Conservation (phyloP, 2,888 invertebrate genomes). For the Macrophya alboannulata region DNA sequence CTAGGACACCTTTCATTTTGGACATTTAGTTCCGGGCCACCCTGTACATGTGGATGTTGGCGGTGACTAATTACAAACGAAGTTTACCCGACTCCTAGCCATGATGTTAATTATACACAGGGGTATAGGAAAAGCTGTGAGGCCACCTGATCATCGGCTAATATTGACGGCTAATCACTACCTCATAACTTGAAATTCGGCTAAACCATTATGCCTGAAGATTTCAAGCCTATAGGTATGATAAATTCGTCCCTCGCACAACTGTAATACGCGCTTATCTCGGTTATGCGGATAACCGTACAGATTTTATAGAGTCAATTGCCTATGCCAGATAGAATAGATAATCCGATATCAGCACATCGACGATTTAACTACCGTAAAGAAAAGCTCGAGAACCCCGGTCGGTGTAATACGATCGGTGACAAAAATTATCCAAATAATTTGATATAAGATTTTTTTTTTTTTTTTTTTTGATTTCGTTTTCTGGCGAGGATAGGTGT, state of each 20-base stretch:
- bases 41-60: background rate
- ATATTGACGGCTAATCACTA: conserved; percentile 33
- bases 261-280: background rate
- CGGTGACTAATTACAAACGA: conserved; percentile 22
- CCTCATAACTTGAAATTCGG: background rate
- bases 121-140: background rate
- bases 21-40: no score
- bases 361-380: background rate
- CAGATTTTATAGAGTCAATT: background rate
- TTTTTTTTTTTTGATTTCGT: no score
- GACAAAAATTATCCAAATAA: background rate
- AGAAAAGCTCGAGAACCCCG: background rate
- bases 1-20: no score
- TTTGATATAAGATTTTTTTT: no score
- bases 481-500: background rate
- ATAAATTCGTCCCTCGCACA: background rate
- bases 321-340: background rate
- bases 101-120: conserved; percentile 11
- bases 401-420: background rate
- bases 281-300: background rate
- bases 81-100: conserved; percentile 23
- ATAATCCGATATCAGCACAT: background rate
- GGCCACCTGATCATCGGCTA: background rate
- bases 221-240: conserved; percentile 9
- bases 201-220: conserved; percentile 11